These are phyloP conservation scores for Indicator maculatus DNA, from an alignment of 2,113 vertebrate species.

Conservation along the genomic window DNA sequence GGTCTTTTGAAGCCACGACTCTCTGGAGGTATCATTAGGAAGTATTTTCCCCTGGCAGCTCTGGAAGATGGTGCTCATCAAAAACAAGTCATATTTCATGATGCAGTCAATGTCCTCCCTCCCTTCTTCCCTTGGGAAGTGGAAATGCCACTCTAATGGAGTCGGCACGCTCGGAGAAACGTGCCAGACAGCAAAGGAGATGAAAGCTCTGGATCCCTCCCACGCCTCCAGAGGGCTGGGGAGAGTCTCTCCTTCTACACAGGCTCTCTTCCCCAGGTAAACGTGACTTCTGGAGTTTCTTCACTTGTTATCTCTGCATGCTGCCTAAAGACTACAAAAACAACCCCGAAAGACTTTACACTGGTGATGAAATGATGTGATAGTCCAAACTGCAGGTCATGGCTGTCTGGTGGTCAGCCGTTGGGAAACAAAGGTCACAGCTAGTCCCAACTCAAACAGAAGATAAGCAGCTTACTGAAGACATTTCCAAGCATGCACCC, in stretches of 20 bases:
- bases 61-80: neutral
- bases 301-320: neutral
- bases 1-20: neutral
- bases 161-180: neutral
- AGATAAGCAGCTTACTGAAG: neutral
- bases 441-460: neutral
- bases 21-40: neutral
- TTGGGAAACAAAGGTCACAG: neutral
- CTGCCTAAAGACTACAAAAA: conserved; percentile 5
- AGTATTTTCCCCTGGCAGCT: neutral
- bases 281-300: neutral
- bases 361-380: neutral
- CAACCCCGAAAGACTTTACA: neutral
- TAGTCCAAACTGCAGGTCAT: neutral
- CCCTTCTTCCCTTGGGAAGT: neutral
- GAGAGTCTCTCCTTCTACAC: neutral
- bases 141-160: neutral
- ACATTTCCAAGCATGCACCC: neutral
- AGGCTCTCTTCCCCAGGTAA: neutral
- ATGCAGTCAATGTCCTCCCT: neutral
- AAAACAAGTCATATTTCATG: neutral
- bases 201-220: neutral
- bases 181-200: neutral
- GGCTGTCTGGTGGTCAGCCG: neutral
- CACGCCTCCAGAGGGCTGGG: neutral